Evolutionary conservation across 2,888 invertebrate species (phyloP).

Genomic region (Tinea semifulvella): DNA sequence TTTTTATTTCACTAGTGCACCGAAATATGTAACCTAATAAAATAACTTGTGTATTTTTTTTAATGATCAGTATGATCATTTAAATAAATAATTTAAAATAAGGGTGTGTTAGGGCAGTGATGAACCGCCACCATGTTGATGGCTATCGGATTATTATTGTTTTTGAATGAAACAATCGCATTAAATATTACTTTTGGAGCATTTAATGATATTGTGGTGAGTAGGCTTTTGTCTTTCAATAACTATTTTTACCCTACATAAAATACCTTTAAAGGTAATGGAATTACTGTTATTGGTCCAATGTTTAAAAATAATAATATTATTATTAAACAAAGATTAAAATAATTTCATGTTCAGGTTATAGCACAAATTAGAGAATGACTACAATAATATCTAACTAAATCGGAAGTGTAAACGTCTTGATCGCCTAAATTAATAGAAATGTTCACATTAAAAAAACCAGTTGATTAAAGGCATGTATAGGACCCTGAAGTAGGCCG

Average conservation of each 20-base stretch:
- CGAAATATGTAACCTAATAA: no score
- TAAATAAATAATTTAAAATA: not conserved
- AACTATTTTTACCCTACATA: not conserved
- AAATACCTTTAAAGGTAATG: no score
- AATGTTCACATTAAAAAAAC: not conserved
- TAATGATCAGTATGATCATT: not conserved
- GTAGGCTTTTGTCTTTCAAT: slow-evolving; percentile 2
- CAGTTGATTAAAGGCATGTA: not conserved
- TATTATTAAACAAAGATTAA: no score
- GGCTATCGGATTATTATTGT: slow-evolving; percentile 40
- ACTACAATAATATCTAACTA: no score
- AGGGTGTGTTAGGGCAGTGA: slow-evolving; percentile 27
- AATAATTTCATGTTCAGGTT: no score
- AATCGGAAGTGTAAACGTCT: no score
- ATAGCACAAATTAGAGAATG: no score
- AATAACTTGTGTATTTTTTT: not conserved
- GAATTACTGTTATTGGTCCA: no score
- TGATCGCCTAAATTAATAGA: no score
- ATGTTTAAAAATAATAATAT: no score
- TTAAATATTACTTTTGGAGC: slow-evolving; percentile 38
- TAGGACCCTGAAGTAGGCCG: slow-evolving; percentile 6
- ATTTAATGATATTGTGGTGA: slow-evolving; percentile 29
- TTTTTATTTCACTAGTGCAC: no score
- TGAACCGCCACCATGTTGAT: slow-evolving; percentile 51
- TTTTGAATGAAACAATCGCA: slow-evolving; percentile 37